A percentile compares a stretch with the other conserved stretches of the same genome.
Conservation (phyloP, 1,140 invertebrate genomes). For the Chymomyza costata region DNA sequence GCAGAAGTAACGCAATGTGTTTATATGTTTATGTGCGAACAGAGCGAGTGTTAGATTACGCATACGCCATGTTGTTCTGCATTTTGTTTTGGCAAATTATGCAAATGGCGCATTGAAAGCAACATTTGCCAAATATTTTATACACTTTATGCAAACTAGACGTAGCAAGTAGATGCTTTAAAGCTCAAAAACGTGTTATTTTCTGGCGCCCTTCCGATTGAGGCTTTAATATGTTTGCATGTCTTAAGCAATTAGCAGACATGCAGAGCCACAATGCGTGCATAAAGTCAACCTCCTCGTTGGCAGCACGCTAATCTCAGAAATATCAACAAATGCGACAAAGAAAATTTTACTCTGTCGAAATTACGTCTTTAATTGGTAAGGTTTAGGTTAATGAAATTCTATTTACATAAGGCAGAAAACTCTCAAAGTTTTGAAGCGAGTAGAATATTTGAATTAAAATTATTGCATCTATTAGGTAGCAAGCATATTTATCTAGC, state of each 20-base stretch:
- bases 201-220: no score
- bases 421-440: no score
- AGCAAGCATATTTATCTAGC: no score
- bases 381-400: constrained; percentile 13
- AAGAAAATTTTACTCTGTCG: no score
- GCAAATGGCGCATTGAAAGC: neutral
- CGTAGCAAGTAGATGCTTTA: no score
- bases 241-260: constrained; percentile 24
- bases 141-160: no score
- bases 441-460: no score
- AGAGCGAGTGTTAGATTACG: constrained; percentile 55
- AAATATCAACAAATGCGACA: constrained; percentile 31
- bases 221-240: constrained; percentile 22
- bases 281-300: no score
- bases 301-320: constrained; percentile 19
- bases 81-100: constrained; percentile 4
- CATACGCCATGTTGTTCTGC: constrained; percentile 62
- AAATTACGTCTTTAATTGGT: constrained; percentile 34
- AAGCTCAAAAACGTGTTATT: no score
- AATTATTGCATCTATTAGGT: no score
- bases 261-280: no score
- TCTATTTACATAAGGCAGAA: neutral
- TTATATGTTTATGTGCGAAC: constrained; percentile 61
- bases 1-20: constrained; percentile 52
- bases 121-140: neutral